A percentile compares a stretch with the other conserved stretches of the same genome.
Conservation (phyloP, 1,140 invertebrate species). For the Vanessa tameamea region DNA sequence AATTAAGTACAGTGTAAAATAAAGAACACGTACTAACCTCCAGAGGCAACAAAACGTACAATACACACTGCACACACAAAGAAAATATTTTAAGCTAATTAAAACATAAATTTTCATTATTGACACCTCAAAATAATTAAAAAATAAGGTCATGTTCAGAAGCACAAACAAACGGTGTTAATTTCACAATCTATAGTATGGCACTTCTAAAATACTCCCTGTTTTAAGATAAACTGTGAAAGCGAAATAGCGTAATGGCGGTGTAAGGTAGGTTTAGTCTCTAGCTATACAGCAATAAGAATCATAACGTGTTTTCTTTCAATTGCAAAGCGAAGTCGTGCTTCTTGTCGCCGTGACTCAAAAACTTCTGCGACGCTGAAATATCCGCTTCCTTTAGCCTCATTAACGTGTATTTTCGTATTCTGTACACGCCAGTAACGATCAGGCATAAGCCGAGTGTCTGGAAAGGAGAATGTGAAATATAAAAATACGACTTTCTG, state of each 20-base stretch:
- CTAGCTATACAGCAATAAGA: not conserved
- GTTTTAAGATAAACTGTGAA: no score
- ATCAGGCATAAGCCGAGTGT: conserved; percentile 48
- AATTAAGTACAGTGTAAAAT: no score
- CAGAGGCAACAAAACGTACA: no score
- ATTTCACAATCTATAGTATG: not conserved
- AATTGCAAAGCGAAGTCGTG: not conserved
- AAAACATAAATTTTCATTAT: no score
- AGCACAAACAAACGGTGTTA: no score
- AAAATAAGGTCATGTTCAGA: not conserved
- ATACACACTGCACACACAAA: no score
- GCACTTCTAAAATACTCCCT: no score
- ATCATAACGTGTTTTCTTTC: not conserved
- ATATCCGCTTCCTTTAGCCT: conserved; percentile 21
- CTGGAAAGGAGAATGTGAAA: conserved; percentile 43
- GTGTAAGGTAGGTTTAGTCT: no score
- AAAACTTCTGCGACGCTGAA: conserved; percentile 29
- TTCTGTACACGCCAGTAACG: conserved; percentile 40
- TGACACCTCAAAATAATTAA: no score
- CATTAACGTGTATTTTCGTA: conserved; percentile 19
- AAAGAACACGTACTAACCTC: no score
- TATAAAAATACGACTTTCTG: not conserved
- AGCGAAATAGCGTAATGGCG: no score
- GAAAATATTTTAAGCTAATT: no score
- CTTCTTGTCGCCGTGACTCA: conserved; percentile 15